phyloP scores from a whole-genome alignment of 2,888 invertebrate species.

The Silvanus unidentatus region DNA sequence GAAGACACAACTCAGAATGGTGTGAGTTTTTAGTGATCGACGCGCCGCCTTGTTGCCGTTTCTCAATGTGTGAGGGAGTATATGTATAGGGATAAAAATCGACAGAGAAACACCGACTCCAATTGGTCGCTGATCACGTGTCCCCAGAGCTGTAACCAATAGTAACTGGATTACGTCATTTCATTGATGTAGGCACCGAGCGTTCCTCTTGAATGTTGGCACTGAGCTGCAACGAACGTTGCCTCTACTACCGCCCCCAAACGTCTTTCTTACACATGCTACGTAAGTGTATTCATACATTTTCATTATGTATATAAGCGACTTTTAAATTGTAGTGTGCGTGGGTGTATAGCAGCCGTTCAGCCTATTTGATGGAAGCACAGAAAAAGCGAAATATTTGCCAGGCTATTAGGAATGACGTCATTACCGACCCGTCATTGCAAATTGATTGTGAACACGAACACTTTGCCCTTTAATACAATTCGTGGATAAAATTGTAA shows the following conservation, averaged over 20 bases:
- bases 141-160: constrained; percentile 37
- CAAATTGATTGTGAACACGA: constrained; percentile 22
- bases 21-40: too few relatives aligned
- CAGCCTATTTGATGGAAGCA: constrained; percentile 25
- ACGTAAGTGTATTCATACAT: background rate
- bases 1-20: constrained; percentile 31
- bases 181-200: constrained; percentile 45
- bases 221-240: too few relatives aligned
- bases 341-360: too few relatives aligned
- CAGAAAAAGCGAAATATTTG: constrained; percentile 24
- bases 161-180: constrained; percentile 46
- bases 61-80: constrained; percentile 32
- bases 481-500: too few relatives aligned
- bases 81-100: constrained; percentile 31
- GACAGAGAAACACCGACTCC: constrained; percentile 19
- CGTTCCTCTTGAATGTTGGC: too few relatives aligned
- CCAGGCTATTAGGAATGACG: constrained; percentile 29
- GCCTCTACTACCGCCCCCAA: too few relatives aligned
- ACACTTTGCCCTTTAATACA: too few relatives aligned
- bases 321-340: constrained; percentile 4
- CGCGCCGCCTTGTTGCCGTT: constrained; percentile 23
- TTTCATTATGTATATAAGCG: background rate
- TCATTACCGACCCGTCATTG: constrained; percentile 29
- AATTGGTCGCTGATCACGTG: constrained; percentile 47
- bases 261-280: too few relatives aligned